Conservation (phyloP, 2,888 invertebrate species). For the Ptychoptera albimana region DNA sequence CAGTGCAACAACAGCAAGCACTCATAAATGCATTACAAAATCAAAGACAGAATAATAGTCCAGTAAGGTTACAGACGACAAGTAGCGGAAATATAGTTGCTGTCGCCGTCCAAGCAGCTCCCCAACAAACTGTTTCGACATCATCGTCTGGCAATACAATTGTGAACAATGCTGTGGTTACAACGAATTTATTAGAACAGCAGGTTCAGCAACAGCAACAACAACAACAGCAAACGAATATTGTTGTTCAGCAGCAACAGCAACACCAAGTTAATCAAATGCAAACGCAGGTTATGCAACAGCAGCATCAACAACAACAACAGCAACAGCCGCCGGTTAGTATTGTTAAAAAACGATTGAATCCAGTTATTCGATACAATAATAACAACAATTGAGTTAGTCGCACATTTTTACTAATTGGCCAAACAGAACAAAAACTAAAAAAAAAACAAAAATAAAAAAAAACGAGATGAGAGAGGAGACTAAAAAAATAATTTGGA, state of each 20-base stretch:
- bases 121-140: constrained; percentile 1
- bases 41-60: constrained; percentile 39
- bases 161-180: constrained; percentile 8
- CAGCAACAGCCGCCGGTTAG: constrained; percentile 24
- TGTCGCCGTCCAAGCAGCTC: constrained; percentile 34
- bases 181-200: constrained; percentile 11
- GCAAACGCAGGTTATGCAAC: no score
- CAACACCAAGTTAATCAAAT: neutral
- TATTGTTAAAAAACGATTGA: no score
- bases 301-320: constrained; percentile 1
- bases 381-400: no score
- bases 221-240: constrained; percentile 10
- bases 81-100: constrained; percentile 37
- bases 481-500: no score
- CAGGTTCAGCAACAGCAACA: constrained; percentile 14
- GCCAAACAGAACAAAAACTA: no score
- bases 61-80: constrained; percentile 40
- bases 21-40: constrained; percentile 38
- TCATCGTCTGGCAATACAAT: constrained; percentile 2
- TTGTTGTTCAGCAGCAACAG: no score
- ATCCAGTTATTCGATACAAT: no score
- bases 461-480: no score
- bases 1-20: constrained; percentile 33
- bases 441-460: no score
- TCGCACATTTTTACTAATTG: no score